Evolutionary conservation across 2,888 invertebrate genomes (phyloP).

Genomic region (Drosophila cyrtoloma): DNA sequence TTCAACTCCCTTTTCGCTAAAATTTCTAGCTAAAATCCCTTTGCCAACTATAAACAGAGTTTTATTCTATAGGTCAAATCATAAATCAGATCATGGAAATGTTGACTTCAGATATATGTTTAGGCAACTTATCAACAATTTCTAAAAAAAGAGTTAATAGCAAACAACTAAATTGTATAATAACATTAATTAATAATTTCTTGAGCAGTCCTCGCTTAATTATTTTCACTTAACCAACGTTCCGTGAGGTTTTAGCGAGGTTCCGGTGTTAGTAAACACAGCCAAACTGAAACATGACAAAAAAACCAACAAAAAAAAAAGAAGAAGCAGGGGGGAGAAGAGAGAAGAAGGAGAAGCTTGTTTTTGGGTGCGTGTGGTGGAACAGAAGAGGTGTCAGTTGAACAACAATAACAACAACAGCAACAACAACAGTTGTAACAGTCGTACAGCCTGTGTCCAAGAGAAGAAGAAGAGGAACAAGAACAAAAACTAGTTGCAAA

Average conservation of each 20-base stretch:
- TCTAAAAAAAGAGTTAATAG: not conserved
- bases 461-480: constrained; percentile 2
- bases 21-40: too few species aligned
- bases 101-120: too few species aligned
- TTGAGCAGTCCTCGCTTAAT: constrained; percentile 21
- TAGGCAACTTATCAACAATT: not conserved
- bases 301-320: constrained; percentile 24
- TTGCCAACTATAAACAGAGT: not conserved
- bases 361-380: constrained; percentile 21
- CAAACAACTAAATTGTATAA: not conserved
- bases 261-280: constrained; percentile 64
- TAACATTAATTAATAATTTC: not conserved
- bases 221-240: constrained; percentile 29
- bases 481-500: constrained; percentile 67
- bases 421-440: constrained; percentile 10
- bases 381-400: constrained; percentile 40
- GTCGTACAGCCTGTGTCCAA: constrained; percentile 8
- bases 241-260: constrained; percentile 36
- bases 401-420: not conserved
- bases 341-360: constrained; percentile 20
- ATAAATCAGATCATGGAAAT: too few species aligned
- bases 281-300: constrained; percentile 55
- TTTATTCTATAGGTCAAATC: not conserved
- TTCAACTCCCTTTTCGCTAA: too few species aligned
- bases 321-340: constrained; percentile 8